Percentiles rank a stretch among this genome's conserved stretches.
phyloP scores from a whole-genome alignment of 1,140 invertebrate genomes.

The Aphis gossypii region DNA sequence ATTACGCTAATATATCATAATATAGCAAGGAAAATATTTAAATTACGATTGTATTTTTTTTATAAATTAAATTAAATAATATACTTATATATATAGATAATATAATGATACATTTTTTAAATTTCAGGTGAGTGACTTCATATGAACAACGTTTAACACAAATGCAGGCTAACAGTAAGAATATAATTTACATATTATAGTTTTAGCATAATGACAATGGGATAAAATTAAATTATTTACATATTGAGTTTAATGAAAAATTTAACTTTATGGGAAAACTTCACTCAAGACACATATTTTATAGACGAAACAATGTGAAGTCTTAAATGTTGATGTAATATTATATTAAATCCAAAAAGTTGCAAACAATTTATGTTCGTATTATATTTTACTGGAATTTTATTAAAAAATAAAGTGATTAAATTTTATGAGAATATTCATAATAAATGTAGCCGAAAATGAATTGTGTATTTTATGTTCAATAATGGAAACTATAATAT shows the following conservation, averaged over 20 bases:
- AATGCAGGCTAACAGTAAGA: not conserved
- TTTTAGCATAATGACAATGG: not conserved
- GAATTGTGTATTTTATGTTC: conserved; percentile 11
- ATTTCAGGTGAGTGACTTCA: conserved; percentile 20
- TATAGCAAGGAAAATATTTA: not conserved
- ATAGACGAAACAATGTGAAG: not conserved
- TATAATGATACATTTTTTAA: not conserved
- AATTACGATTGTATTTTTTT: not conserved
- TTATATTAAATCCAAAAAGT: conserved; percentile 9
- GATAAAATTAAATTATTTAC: not conserved
- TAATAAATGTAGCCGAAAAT: not conserved
- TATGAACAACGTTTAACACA: not conserved
- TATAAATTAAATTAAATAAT: not conserved
- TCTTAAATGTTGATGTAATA: not conserved
- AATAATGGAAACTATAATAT: conserved; percentile 5
- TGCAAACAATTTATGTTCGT: not conserved
- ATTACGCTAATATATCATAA: not conserved
- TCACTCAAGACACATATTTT: not conserved
- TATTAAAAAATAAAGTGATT: conserved; percentile 1
- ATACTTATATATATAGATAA: not conserved
- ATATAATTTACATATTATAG: not conserved
- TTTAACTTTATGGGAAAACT: not conserved
- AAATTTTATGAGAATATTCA: not conserved
- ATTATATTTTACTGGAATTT: not conserved
- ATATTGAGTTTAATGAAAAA: conserved; percentile 20